Base-by-base conservation (phyloP, 2,113 vertebrate genomes). In the Pyxicephalus adspersus region DNA sequence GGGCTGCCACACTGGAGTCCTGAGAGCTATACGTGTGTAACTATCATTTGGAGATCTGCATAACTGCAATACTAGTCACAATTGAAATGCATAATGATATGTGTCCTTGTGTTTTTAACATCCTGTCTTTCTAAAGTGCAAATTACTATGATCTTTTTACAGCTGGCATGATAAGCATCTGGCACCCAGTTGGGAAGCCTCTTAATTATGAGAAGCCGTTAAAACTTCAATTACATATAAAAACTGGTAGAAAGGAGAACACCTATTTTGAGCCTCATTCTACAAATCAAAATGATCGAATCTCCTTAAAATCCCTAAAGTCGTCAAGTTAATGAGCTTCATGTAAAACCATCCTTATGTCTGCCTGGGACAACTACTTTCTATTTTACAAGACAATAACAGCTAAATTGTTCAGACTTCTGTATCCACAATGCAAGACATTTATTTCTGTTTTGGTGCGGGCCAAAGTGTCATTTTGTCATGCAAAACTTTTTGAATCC, bases 91-190 rank as follows among this genome's bases (percentile, higher is more conserved):
- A 73, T 58, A 73, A 73, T 75, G 34, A 75, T 45, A 45, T 4
- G 29, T 76, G 31, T 76, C 57, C 57, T 63, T 51, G 17, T 51
- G 23, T 51, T 58, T 26, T 22, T 26, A 76, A 38, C 73, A 51
- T 26, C 58, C 55, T 51, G 26, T 26, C 57, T 63, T 23, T 22
- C 63, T 63, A 22, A 50, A 76, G 34, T 34, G 50, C 31, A 58
- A 63, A 63, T 76, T 50, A 63, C 11, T 13, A 23, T 45, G 34
- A 63, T 76, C 22, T 63, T n/a, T n/a, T n/a, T 51, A 34, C 58
- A 76, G 73, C 22, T 58, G 63, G 73, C 54, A 22, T 58, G 71
- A 73, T 58, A 58, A 73, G 71, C 73, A 76, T 76, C 73, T 76
- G 58, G 22, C 63, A 23, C 16, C 20, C 34, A 76, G 63, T 63